These are phyloP conservation scores for Pseudochaenichthys georgianus DNA, from an alignment of 2,797 vertebrate species.

Conservation along the genomic window DNA sequence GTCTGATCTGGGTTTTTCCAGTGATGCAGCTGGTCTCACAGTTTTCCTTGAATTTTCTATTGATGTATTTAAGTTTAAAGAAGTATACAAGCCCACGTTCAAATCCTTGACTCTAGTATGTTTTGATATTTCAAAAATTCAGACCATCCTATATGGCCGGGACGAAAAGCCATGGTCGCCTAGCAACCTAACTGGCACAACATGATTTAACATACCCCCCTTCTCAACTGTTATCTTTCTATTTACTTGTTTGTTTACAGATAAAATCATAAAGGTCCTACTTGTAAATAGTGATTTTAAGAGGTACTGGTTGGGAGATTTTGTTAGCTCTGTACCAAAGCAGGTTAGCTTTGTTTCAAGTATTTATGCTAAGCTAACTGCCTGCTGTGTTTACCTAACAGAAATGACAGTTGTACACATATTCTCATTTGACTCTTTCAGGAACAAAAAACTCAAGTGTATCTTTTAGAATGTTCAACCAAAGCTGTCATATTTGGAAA, in stretches of 20 bases:
- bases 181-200: background rate
- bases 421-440: background rate
- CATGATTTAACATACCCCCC: too few relatives aligned
- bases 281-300: too few relatives aligned
- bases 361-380: too few relatives aligned
- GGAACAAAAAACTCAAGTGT: background rate
- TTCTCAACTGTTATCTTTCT: too few relatives aligned
- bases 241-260: background rate
- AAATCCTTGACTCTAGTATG: background rate
- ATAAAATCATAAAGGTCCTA: background rate
- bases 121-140: background rate
- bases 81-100: background rate
- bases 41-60: background rate
- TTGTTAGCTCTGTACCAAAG: too few relatives aligned
- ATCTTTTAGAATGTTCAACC: background rate
- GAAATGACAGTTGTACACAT: too few relatives aligned
- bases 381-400: too few relatives aligned
- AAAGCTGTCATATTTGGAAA: background rate
- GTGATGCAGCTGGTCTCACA: background rate
- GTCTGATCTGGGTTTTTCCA: conserved; percentile 10
- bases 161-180: background rate
- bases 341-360: too few relatives aligned
- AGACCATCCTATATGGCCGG: background rate
- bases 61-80: background rate
- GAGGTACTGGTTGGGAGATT: too few relatives aligned